Conservation (phyloP, 2,797 vertebrate genomes). For the Leptatherina wallacei region DNA sequence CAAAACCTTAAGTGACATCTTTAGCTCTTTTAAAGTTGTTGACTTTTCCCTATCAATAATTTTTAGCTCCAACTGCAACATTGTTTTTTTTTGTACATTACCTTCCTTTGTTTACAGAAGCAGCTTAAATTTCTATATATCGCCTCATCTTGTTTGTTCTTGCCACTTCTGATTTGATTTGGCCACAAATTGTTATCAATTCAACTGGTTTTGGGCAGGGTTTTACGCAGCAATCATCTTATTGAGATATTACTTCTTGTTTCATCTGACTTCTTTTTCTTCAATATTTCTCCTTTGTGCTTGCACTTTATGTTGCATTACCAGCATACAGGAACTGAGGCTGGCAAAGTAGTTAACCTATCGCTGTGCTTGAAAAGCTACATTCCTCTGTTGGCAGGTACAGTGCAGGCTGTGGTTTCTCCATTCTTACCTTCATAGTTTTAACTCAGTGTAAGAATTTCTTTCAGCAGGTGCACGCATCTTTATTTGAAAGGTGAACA, state of each 20-base stretch:
- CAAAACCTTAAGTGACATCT: neutral
- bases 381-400: slow-evolving; percentile 57
- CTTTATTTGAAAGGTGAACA: neutral
- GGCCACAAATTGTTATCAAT: neutral
- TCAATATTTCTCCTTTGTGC: neutral
- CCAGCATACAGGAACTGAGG: neutral
- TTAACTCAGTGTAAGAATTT: neutral
- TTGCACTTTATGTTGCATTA: neutral
- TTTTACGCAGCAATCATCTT: neutral
- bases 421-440: slow-evolving; percentile 31
- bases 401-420: slow-evolving; percentile 28
- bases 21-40: neutral
- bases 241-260: neutral
- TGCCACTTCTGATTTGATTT: neutral
- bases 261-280: neutral
- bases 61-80: too few relatives aligned
- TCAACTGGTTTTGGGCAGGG: neutral
- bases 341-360: neutral
- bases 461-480: neutral
- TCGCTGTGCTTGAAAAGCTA: slow-evolving; percentile 37
- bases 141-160: neutral
- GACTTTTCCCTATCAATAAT: too few relatives aligned
- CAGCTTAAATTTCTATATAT: neutral
- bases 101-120: neutral
- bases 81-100: neutral